Evolutionary conservation across 2,888 invertebrate species (phyloP).

Genomic region (Opisthograptis luteolata): DNA sequence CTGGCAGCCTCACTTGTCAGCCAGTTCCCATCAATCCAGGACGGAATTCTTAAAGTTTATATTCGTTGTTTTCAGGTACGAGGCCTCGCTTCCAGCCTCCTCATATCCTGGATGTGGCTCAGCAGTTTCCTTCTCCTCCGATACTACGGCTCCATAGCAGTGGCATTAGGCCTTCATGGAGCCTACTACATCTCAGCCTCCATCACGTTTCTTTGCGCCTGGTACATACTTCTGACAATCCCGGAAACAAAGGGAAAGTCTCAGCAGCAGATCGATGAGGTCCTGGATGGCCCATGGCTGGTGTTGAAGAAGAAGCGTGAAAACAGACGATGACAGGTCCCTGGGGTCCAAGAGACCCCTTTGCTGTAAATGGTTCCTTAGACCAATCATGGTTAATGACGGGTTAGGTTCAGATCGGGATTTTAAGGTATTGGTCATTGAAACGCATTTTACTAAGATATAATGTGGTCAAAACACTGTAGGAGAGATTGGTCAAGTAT

Average conservation of each 20-base stretch:
- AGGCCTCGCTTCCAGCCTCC: constrained; percentile 72
- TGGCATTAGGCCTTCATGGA: constrained; percentile 68
- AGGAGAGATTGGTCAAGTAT: too few species aligned
- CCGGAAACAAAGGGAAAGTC: constrained; percentile 73
- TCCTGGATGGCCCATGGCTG: constrained; percentile 62
- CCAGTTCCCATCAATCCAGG: too few species aligned
- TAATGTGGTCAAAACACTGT: too few species aligned
- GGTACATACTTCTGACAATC: constrained; percentile 60
- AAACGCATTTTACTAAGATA: too few species aligned
- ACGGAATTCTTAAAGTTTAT: too few species aligned
- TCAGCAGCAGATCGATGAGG: constrained; percentile 66
- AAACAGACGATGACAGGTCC: constrained; percentile 63
- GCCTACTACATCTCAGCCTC: constrained; percentile 73
- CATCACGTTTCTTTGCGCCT: constrained; percentile 67
- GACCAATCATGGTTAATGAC: background rate
- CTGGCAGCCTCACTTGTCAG: too few species aligned
- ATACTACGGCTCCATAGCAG: constrained; percentile 69
- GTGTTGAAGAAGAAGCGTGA: constrained; percentile 49
- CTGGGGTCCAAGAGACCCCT: constrained; percentile 34
- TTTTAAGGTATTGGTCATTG: too few species aligned
- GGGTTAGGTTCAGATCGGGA: background rate
- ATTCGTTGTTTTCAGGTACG: constrained; percentile 57
- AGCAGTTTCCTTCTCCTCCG: constrained; percentile 73
- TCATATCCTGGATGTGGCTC: constrained; percentile 79
- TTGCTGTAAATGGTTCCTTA: constrained; percentile 39